Conservation (phyloP, 2,888 invertebrate genomes). For the Plemyria rubiginata region DNA sequence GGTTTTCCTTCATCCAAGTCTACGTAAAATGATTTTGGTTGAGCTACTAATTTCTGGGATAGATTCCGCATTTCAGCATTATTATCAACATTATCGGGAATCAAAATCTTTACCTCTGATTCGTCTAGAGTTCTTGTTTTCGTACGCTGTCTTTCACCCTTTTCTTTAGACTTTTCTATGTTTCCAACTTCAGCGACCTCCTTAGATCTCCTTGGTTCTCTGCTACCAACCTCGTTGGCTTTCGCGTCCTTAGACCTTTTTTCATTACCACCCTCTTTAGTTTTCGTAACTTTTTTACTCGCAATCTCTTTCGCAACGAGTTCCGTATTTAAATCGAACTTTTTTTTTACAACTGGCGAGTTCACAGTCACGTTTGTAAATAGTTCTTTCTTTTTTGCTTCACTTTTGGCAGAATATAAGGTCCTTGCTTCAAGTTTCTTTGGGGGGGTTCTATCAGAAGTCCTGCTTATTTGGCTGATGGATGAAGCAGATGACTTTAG, state of each 20-base stretch:
- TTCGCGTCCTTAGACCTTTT: constrained; percentile 38
- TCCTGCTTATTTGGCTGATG: constrained; percentile 49
- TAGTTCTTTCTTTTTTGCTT: constrained; percentile 48
- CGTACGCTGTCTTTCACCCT: constrained; percentile 56
- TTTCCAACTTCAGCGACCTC: constrained; percentile 35
- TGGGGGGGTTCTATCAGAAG: constrained; percentile 33
- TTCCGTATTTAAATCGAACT: constrained; percentile 44
- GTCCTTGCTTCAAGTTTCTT: constrained; percentile 40
- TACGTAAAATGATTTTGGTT: constrained; percentile 74
- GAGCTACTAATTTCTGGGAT: constrained; percentile 58
- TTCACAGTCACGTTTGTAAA: constrained; percentile 66
- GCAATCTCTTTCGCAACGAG: constrained; percentile 29
- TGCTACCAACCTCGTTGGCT: constrained; percentile 32
- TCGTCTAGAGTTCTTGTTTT: constrained; percentile 77
- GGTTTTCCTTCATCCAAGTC: constrained; percentile 59
- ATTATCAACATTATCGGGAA: constrained; percentile 62
- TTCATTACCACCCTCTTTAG: constrained; percentile 28
- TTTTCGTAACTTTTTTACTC: constrained; percentile 29
- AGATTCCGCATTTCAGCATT: constrained; percentile 71
- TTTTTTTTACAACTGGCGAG: constrained; percentile 64
- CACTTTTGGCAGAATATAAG: constrained; percentile 32
- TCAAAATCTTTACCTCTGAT: constrained; percentile 72
- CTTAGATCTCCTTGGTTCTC: constrained; percentile 27
- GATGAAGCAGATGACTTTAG: constrained; percentile 67
- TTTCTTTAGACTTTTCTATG: constrained; percentile 4